Evolutionary conservation across 2,113 vertebrate genomes (phyloP), one percentile per base, ranked within the genome.

Genomic region (Machaerirhynchus nigripectus): DNA sequence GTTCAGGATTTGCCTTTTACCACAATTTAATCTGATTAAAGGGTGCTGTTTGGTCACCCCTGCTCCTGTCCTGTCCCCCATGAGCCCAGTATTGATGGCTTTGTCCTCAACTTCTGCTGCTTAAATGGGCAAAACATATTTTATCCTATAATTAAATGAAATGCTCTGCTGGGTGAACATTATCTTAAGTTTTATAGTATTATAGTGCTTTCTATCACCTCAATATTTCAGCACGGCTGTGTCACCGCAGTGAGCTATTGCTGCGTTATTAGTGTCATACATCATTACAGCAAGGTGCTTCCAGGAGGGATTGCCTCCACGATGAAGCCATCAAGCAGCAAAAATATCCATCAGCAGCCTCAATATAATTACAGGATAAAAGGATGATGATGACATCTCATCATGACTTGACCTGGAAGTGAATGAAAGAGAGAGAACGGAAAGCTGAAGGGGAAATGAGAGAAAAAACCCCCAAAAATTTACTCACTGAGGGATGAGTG

Each of bases 251-350:
- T 53, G 61, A 96, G 90, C 56, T 81, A 76, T 94, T 0, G 31
- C 93, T 42, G 10, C 57, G 74, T 97, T 92, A 97, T 80, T 97
- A 96, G 96, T 93, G 95, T 59, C 57, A 98, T 97, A 93, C 84
- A 97, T 97, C 98, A 98, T 95, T 44, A 40, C 87, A 12, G 97
- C 96, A 96, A 95, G 96, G 96, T 95, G 83, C 92, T 97, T 90
- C 68, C 88, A 56, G 93, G 96, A 97, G 95, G 80, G 61, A 97
- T 95, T 13, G 5, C 96, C 90, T 89, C 81, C 49, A 95, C 91
- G 94, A 97, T 96, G 94, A 96, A 98, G 97, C 97, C 95, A 96
- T 97, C 93, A 94, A 71, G 80, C 89, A 90, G 56, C 6, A n/a
- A 33, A 94, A 96, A 93, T 87, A 73, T 15, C 75, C 91, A 93